Evolutionary conservation across 2,888 invertebrate genomes (phyloP).

Genomic region (Hyles lineata): DNA sequence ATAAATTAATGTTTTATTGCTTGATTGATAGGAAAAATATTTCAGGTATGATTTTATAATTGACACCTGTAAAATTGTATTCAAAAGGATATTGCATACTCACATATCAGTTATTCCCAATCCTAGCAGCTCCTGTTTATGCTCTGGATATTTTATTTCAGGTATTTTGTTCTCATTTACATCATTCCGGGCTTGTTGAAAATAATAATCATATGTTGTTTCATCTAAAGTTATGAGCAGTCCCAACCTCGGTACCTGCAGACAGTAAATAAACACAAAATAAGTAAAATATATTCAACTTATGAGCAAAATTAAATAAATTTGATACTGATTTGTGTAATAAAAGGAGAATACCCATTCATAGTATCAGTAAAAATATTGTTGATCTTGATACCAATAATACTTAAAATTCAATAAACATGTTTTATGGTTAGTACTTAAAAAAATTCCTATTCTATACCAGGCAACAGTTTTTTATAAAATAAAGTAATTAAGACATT

Average conservation of each 20-base stretch:
- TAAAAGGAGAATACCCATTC: background rate
- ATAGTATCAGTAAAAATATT: no score
- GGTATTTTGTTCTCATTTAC: constrained; percentile 91
- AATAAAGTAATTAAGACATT: no score
- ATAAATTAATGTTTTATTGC: no score
- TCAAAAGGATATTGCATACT: constrained; percentile 46
- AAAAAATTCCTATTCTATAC: no score
- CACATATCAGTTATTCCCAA: constrained; percentile 95
- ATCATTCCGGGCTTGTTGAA: constrained; percentile 93
- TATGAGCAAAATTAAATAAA: background rate
- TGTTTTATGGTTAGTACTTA: no score
- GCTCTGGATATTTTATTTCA: constrained; percentile 91
- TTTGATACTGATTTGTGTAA: background rate
- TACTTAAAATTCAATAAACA: no score
- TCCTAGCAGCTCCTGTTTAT: constrained; percentile 91
- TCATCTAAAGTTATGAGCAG: constrained; percentile 88
- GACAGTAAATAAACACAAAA: constrained; percentile 31
- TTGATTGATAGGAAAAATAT: no score
- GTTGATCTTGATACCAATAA: no score
- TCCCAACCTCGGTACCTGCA: constrained; percentile 84
- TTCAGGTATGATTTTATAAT: no score
- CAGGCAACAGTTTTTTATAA: no score
- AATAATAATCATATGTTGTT: constrained; percentile 93
- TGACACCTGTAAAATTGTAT: no score
- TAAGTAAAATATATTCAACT: background rate